Conservation (phyloP, 1,140 invertebrate genomes). For the Drosophila takahashii region DNA sequence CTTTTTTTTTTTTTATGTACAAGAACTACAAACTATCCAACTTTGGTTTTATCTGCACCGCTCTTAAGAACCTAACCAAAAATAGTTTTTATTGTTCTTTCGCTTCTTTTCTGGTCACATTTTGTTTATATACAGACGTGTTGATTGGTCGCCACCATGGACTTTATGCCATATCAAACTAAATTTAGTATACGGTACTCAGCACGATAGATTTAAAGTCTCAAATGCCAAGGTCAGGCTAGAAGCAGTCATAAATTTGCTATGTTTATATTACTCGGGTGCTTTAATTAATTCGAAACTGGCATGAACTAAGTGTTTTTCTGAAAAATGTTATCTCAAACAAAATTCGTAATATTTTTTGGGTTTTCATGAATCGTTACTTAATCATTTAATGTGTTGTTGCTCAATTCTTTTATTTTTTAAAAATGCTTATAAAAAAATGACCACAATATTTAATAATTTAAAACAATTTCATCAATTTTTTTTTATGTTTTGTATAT, state of each 20-base stretch:
- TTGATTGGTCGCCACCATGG: conserved; percentile 35
- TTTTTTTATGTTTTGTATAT: too few species aligned
- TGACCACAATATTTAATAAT: neutral
- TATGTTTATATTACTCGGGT: conserved; percentile 7
- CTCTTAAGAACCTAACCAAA: conserved; percentile 5
- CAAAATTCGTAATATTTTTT: neutral
- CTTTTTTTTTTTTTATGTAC: neutral
- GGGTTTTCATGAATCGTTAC: neutral
- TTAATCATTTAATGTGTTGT: neutral
- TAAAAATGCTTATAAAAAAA: neutral
- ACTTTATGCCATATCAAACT: conserved; percentile 32
- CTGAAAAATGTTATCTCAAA: too few species aligned
- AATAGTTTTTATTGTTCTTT: conserved; percentile 41
- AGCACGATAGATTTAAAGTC: conserved; percentile 46
- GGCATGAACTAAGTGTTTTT: too few species aligned
- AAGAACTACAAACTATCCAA: neutral
- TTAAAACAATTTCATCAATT: neutral
- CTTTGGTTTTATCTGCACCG: neutral
- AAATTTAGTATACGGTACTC: conserved; percentile 21
- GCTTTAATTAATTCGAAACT: too few species aligned
- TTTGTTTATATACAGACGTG: conserved; percentile 60
- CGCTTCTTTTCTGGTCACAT: conserved; percentile 45
- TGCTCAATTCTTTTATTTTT: neutral
- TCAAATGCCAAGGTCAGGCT: conserved; percentile 63
- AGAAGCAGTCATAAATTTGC: conserved; percentile 33